Conservation (phyloP, 2,797 vertebrate species). For the Crypturellus tataupa region DNA sequence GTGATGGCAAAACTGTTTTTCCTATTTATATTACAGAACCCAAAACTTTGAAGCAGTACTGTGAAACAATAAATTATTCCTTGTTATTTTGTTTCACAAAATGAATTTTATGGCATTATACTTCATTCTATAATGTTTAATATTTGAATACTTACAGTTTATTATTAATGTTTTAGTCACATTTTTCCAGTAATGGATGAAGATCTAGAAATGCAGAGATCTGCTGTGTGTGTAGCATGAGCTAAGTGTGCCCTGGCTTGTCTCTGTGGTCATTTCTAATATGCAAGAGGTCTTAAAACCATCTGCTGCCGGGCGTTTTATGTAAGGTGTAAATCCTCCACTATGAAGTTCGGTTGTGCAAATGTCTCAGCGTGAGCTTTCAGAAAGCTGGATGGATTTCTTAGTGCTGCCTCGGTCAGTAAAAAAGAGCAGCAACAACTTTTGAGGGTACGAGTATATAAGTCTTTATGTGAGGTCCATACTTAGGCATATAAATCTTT, state of each 20-base stretch:
- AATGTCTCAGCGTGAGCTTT: not conserved
- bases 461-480: not conserved
- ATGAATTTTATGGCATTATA: not conserved
- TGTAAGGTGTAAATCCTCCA: not conserved
- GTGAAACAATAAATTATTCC: not conserved
- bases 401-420: not conserved
- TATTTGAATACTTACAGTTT: not conserved
- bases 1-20: not conserved
- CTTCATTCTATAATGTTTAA: not conserved
- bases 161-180: not conserved
- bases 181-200: not conserved
- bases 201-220: not conserved
- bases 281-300: not conserved
- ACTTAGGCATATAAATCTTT: not conserved
- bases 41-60: not conserved
- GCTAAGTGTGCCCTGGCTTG: not conserved
- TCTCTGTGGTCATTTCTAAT: not conserved
- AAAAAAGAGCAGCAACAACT: not conserved
- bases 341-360: rapidly evolving
- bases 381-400: not conserved
- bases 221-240: not conserved
- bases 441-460: not conserved
- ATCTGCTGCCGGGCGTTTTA: not conserved
- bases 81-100: not conserved
- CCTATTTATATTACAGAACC: not conserved